Conservation (phyloP, 2,113 vertebrate species). For the Syrmaticus mikado region DNA sequence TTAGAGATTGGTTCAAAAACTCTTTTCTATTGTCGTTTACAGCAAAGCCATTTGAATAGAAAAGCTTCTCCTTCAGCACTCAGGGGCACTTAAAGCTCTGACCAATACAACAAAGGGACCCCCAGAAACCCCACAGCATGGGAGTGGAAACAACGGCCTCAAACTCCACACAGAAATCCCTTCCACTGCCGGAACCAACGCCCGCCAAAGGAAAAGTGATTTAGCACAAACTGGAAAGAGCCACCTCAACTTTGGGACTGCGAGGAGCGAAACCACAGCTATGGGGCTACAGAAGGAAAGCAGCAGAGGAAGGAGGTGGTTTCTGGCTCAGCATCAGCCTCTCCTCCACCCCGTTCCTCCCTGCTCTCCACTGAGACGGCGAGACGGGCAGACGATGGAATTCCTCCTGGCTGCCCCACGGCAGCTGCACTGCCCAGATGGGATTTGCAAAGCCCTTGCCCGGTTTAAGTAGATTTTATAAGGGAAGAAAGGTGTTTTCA, state of each 20-base stretch:
- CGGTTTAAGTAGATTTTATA: neutral
- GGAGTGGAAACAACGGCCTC: neutral
- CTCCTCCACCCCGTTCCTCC: neutral
- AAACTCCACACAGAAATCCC: neutral
- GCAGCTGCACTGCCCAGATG: neutral
- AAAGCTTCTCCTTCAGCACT: neutral
- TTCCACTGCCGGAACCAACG: neutral
- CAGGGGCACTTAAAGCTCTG: neutral
- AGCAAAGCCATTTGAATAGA: conserved; percentile 1
- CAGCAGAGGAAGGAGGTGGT: neutral
- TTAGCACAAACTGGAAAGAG: neutral
- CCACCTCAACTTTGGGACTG: neutral
- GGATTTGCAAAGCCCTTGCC: neutral
- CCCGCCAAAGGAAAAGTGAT: neutral
- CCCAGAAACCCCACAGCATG: neutral
- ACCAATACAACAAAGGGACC: neutral
- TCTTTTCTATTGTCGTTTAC: neutral
- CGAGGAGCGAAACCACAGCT: neutral
- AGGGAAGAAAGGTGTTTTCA: conserved; percentile 21
- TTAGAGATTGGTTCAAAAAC: neutral
- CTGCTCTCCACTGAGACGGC: neutral
- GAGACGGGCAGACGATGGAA: neutral
- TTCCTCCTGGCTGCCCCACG: neutral
- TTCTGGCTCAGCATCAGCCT: neutral
- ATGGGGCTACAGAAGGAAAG: neutral